Percentiles rank a stretch among this genome's conserved stretches.
These are phyloP conservation scores for Coregonus clupeaformis DNA, from an alignment of 2,113 vertebrate species.

Conservation along the genomic window DNA sequence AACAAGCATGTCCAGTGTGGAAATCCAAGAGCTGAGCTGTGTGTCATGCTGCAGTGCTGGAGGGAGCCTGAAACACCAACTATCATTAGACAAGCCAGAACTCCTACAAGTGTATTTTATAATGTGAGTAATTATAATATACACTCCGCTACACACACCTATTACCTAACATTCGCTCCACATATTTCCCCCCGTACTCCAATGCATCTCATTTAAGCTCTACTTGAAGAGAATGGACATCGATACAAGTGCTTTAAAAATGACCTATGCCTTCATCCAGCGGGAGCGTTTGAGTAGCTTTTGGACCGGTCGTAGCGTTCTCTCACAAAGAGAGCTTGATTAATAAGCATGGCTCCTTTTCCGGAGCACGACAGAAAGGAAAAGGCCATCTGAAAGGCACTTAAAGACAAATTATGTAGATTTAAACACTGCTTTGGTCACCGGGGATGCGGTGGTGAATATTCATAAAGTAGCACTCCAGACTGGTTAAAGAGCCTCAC, in stretches of 20 bases:
- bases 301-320: slow-evolving; percentile 23
- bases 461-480: slow-evolving; percentile 64
- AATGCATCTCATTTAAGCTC: slow-evolving; percentile 33
- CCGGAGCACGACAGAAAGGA: slow-evolving; percentile 61
- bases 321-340: slow-evolving; percentile 64
- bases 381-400: slow-evolving; percentile 73
- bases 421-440: slow-evolving; percentile 70
- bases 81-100: neutral
- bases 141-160: neutral
- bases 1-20: slow-evolving; percentile 28
- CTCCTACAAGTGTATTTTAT: too few relatives aligned
- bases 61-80: neutral
- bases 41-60: neutral
- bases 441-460: slow-evolving; percentile 59
- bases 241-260: slow-evolving; percentile 30
- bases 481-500: slow-evolving; percentile 34
- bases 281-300: slow-evolving; percentile 27
- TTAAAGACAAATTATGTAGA: slow-evolving; percentile 75
- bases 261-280: slow-evolving; percentile 19
- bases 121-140: neutral
- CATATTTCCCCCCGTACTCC: neutral
- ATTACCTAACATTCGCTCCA: neutral
- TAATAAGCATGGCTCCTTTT: slow-evolving; percentile 69
- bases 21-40: neutral
- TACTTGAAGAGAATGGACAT: slow-evolving; percentile 33